phyloP scores from a whole-genome alignment of 1,140 invertebrate species.

The Chymomyza costata region DNA sequence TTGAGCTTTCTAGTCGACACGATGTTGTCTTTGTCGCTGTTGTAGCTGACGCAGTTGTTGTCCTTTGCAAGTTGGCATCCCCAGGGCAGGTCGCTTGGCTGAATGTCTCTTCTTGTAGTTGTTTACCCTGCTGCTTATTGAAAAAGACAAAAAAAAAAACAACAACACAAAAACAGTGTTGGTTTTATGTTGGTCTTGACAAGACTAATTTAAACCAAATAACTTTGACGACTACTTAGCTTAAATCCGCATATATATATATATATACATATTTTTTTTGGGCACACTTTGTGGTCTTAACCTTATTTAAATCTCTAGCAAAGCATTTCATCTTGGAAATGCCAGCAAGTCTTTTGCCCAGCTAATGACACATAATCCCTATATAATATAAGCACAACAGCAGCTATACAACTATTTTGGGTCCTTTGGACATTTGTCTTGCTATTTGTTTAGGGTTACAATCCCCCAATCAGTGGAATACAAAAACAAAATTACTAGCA shows the following conservation, averaged over 20 bases:
- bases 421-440: too few relatives aligned
- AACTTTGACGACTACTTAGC: constrained; percentile 64
- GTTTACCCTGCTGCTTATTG: constrained; percentile 53
- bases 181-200: constrained; percentile 27
- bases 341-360: constrained; percentile 8
- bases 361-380: constrained; percentile 42
- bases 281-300: constrained; percentile 27
- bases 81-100: constrained; percentile 11
- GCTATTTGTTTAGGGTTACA: too few relatives aligned
- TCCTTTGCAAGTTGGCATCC: constrained; percentile 42
- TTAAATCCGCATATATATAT: too few relatives aligned
- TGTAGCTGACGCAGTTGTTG: constrained; percentile 54
- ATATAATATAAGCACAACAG: too few relatives aligned
- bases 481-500: not conserved
- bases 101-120: constrained; percentile 25
- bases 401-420: constrained; percentile 5
- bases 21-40: constrained; percentile 3
- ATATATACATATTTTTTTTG: too few relatives aligned
- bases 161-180: too few relatives aligned
- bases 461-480: too few relatives aligned
- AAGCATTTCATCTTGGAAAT: constrained; percentile 33
- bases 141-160: constrained; percentile 50
- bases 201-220: constrained; percentile 71
- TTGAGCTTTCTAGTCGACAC: constrained; percentile 54
- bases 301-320: constrained; percentile 52